Percentiles rank a stretch among this genome's conserved stretches.
These are phyloP conservation scores for Drosophila anceps DNA, from an alignment of 2,888 invertebrate genomes.

Conservation along the genomic window DNA sequence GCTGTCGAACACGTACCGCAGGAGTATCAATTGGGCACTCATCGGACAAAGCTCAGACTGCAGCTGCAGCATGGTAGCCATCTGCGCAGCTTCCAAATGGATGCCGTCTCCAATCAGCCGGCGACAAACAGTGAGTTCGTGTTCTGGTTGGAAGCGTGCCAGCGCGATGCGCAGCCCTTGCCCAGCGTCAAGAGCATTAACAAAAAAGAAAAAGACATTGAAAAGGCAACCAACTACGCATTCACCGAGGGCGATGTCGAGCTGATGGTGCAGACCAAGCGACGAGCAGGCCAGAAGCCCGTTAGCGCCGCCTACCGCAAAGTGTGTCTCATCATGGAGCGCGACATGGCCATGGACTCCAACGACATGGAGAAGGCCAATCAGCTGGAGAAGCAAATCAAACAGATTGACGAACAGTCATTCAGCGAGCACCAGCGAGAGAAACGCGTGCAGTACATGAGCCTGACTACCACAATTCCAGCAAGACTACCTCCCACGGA, in stretches of 20 bases:
- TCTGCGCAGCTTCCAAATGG: constrained; percentile 15
- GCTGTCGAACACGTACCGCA: constrained; percentile 1
- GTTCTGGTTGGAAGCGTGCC: constrained; percentile 23
- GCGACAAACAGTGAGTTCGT: constrained; percentile 27
- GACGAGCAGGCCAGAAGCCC: constrained; percentile 1
- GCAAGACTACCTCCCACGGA: neutral
- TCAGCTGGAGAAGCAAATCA: constrained; percentile 39
- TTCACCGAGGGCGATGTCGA: constrained; percentile 53
- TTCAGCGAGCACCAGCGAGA: constrained; percentile 5
- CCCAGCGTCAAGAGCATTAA: constrained; percentile 25
- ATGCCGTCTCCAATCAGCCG: constrained; percentile 44
- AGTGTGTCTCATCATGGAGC: constrained; percentile 42
- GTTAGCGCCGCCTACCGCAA: constrained; percentile 42
- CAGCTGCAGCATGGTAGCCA: constrained; percentile 20
- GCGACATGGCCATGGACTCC: constrained; percentile 37
- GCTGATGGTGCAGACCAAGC: constrained; percentile 33
- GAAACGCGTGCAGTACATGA: constrained; percentile 21
- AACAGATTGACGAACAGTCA: constrained; percentile 31
- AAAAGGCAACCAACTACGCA: constrained; percentile 14
- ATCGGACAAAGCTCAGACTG: constrained; percentile 27
- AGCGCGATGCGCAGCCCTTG: constrained; percentile 3
- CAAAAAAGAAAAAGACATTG: constrained; percentile 37
- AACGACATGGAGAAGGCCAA: constrained; percentile 34
- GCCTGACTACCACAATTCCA: neutral
- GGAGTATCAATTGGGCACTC: constrained; percentile 31